Evolutionary conservation across 2,113 vertebrate species (phyloP).

Genomic region (Cariama cristata): DNA sequence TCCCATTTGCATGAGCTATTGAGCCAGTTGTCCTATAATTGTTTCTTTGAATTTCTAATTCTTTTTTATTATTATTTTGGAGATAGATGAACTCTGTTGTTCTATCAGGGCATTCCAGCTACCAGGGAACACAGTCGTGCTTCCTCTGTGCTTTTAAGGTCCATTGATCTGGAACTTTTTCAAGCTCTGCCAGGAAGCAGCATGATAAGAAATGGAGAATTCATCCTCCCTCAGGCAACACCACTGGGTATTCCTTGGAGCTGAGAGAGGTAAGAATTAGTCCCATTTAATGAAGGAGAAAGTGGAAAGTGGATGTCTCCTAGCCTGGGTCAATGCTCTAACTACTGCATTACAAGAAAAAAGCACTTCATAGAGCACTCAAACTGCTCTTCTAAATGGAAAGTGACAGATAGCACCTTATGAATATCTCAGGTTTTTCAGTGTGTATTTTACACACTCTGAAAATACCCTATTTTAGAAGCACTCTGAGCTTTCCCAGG

Average conservation of each 20-base stretch:
- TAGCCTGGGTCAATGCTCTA: not conserved
- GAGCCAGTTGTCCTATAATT: not conserved
- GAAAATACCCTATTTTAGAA: not conserved
- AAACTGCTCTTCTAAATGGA: not conserved
- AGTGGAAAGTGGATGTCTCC: not conserved
- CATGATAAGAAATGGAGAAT: not conserved
- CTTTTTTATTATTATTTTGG: not conserved
- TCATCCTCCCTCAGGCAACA: not conserved
- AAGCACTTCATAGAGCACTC: conserved; percentile 2
- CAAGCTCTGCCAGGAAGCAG: not conserved
- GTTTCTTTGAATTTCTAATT: not conserved
- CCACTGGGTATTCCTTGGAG: not conserved
- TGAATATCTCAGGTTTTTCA: not conserved
- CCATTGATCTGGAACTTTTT: not conserved
- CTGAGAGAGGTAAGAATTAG: not conserved
- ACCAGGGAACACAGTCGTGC: not conserved
- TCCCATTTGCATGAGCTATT: not conserved
- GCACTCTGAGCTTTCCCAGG: not conserved
- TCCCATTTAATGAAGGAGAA: not conserved
- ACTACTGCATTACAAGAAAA: not conserved
- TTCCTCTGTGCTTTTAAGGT: not conserved
- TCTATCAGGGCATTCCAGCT: not conserved
- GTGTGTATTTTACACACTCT: not conserved
- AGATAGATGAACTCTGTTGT: not conserved
- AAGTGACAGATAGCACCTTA: conserved; percentile 38